phyloP scores from a whole-genome alignment of 2,113 vertebrate species.

The Numida meleagris region DNA sequence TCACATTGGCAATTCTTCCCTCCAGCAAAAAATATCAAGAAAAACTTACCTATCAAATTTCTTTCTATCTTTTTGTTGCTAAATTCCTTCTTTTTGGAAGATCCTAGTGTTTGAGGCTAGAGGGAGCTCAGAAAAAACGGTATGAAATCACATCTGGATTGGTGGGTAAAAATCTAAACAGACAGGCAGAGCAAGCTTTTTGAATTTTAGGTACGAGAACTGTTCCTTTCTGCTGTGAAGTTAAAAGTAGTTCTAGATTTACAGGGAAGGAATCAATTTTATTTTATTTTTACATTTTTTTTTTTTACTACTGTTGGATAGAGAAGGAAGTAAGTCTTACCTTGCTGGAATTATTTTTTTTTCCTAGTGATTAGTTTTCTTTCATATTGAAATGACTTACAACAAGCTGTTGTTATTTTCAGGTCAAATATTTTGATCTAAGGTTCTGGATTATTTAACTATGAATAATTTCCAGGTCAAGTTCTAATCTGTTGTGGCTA shows the following conservation, averaged over 20 bases:
- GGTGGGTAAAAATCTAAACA: background rate
- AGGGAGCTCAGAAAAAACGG: background rate
- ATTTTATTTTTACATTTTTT: no score
- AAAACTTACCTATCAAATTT: background rate
- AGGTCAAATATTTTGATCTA: constrained; percentile 35
- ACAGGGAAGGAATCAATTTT: background rate
- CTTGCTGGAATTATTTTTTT: background rate
- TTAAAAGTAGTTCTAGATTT: background rate
- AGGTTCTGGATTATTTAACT: constrained; percentile 67
- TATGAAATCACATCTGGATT: background rate
- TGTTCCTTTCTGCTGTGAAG: background rate
- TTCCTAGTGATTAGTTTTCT: background rate
- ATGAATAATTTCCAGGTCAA: constrained; percentile 64
- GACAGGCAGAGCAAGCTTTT: background rate
- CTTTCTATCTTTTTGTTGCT: background rate
- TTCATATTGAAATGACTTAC: constrained; percentile 11
- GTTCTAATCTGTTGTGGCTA: constrained; percentile 65
- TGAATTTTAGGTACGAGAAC: background rate
- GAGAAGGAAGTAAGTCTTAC: background rate
- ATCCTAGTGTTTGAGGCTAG: background rate
- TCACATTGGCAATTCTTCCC: background rate
- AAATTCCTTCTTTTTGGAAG: background rate
- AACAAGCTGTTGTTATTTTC: constrained; percentile 11
- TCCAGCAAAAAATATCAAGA: background rate
- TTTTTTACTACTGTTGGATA: background rate